These are phyloP conservation scores for Oreortyx pictus DNA, from an alignment of 2,797 vertebrate genomes.

Conservation along the genomic window DNA sequence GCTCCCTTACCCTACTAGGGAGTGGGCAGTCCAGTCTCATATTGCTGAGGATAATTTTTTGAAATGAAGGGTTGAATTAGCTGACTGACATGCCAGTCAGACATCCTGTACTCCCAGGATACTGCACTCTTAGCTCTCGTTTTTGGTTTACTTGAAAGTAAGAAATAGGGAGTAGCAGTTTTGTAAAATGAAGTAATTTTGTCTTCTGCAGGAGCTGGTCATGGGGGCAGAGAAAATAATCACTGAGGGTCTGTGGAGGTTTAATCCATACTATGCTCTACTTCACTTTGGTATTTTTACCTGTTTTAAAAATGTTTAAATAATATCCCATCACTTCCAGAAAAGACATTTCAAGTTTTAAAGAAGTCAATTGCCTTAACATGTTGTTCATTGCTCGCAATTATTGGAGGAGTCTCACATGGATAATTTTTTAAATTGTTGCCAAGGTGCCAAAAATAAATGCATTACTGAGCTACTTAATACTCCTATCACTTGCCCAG, in stretches of 20 bases:
- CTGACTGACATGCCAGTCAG: not conserved
- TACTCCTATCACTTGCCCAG: not conserved
- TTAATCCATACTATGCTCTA: not conserved
- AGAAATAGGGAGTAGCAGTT: not conserved
- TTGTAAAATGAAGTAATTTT: conserved; percentile 48
- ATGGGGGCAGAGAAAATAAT: conserved; percentile 38
- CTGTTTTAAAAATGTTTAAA: conserved; percentile 41
- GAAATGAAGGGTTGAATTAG: not conserved
- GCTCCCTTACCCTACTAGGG: not conserved
- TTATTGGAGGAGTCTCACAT: conserved; percentile 9
- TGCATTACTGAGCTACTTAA: not conserved
- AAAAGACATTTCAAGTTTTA: conserved; percentile 1
- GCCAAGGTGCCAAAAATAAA: not conserved
- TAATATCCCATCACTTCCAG: conserved; percentile 46
- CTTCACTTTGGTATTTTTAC: conserved; percentile 34
- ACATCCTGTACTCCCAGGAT: not conserved
- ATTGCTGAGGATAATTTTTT: not conserved
- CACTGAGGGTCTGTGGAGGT: not conserved
- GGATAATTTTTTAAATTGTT: conserved; percentile 16
- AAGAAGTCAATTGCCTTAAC: conserved; percentile 62
- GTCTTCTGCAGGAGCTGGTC: conserved; percentile 38
- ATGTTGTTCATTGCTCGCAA: not conserved
- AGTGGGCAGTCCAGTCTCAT: not conserved
- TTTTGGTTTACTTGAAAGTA: not conserved
- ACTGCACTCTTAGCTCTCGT: not conserved